A percentile compares a stretch with the other conserved stretches of the same genome.
Evolutionary conservation across 2,888 invertebrate species (phyloP).

Genomic region (Erebia aethiops): DNA sequence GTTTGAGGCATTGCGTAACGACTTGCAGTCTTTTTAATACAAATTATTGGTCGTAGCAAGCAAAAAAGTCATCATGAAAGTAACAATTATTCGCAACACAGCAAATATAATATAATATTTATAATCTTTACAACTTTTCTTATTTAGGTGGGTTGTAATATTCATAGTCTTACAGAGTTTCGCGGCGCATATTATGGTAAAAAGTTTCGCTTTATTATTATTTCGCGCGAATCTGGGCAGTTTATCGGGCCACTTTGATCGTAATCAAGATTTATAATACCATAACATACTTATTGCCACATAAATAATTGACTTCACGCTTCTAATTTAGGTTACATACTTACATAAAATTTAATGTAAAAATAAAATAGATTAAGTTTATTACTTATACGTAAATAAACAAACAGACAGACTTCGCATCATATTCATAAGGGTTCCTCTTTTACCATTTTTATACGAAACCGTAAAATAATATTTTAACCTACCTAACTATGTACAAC

Average conservation of each 20-base stretch:
- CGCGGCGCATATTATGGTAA: conserved; percentile 13
- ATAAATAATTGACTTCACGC: neutral
- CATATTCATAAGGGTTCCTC: too few species aligned
- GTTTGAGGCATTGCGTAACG: conserved; percentile 43
- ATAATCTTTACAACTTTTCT: neutral
- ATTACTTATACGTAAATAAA: too few species aligned
- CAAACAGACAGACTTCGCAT: too few species aligned
- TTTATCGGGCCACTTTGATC: conserved; percentile 1
- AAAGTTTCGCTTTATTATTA: conserved; percentile 27
- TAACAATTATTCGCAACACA: neutral
- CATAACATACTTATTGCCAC: neutral
- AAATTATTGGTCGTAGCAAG: neutral
- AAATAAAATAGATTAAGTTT: too few species aligned
- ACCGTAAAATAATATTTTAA: too few species aligned
- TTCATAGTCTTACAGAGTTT: conserved; percentile 19
- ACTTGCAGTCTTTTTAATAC: conserved; percentile 22
- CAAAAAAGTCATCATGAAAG: neutral
- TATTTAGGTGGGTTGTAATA: conserved; percentile 3
- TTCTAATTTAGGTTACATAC: neutral
- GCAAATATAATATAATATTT: neutral
- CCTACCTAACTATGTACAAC: neutral
- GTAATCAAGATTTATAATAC: neutral
- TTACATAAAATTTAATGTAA: too few species aligned
- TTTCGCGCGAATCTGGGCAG: conserved; percentile 4
- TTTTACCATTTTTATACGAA: too few species aligned